phyloP scores from a whole-genome alignment of 2,797 vertebrate species.

The Danio tinwini region DNA sequence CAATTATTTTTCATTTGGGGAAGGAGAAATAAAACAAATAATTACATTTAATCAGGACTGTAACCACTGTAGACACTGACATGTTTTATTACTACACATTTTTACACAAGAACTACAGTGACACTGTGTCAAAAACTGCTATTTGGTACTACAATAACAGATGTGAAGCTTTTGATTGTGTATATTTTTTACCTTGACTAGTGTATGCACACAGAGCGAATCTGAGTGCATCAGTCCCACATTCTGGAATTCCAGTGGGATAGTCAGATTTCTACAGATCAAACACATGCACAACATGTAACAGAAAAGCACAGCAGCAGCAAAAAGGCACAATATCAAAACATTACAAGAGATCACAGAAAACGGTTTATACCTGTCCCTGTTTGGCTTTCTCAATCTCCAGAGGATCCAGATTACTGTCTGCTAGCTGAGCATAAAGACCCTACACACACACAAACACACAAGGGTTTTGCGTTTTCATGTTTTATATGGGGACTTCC shows the following conservation, averaged over 20 bases:
- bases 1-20: no score
- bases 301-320: background rate
- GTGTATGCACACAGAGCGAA: constrained; percentile 86
- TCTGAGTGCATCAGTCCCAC: constrained; percentile 84
- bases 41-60: no score
- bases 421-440: constrained; percentile 82
- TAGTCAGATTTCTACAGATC: constrained; percentile 81
- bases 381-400: constrained; percentile 89
- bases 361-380: constrained; percentile 77
- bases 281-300: constrained; percentile 1
- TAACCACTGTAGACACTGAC: no score
- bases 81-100: no score
- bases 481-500: no score
- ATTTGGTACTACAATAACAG: no score
- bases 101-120: no score
- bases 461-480: background rate
- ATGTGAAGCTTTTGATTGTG: no score
- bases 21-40: no score
- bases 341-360: background rate
- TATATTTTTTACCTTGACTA: constrained; percentile 78
- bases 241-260: constrained; percentile 85
- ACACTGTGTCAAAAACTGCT: no score
- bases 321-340: background rate
- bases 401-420: constrained; percentile 88
- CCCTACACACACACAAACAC: constrained; percentile 73